phyloP scores from a whole-genome alignment of 2,797 vertebrate genomes.

The Liparis tanakae region DNA sequence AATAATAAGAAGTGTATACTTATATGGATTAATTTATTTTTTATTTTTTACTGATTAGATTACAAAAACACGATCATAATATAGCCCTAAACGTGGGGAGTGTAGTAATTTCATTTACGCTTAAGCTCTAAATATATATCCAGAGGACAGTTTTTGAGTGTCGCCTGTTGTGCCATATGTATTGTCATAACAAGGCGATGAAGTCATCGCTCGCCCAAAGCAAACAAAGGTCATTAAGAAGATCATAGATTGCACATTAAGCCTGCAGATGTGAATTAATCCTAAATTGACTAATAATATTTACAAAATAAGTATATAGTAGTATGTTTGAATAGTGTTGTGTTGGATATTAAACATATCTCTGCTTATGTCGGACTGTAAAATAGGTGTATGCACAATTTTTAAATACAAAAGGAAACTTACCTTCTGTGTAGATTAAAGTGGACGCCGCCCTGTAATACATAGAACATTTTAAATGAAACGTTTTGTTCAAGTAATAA shows the following conservation, averaged over 20 bases:
- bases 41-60: neutral
- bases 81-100: neutral
- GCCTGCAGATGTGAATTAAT: neutral
- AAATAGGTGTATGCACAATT: conserved; percentile 65
- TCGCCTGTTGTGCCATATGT: conserved; percentile 29
- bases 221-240: conserved; percentile 72
- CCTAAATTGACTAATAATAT: neutral
- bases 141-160: neutral
- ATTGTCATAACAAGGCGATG: conserved; percentile 70
- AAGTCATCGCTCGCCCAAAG: conserved; percentile 61
- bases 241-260: conserved; percentile 38
- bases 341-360: conserved; percentile 6
- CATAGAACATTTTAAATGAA: conserved; percentile 43
- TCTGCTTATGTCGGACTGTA: conserved; percentile 15
- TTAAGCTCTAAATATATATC: neutral
- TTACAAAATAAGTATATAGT: neutral
- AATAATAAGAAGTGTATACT: neutral
- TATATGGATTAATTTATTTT: neutral
- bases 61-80: neutral
- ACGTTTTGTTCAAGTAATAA: neutral
- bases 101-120: neutral
- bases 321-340: neutral
- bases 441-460: conserved; percentile 86
- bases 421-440: conserved; percentile 82
- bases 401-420: conserved; percentile 35